Conservation (phyloP, 2,888 invertebrate species). For the Dynastes tityus region DNA sequence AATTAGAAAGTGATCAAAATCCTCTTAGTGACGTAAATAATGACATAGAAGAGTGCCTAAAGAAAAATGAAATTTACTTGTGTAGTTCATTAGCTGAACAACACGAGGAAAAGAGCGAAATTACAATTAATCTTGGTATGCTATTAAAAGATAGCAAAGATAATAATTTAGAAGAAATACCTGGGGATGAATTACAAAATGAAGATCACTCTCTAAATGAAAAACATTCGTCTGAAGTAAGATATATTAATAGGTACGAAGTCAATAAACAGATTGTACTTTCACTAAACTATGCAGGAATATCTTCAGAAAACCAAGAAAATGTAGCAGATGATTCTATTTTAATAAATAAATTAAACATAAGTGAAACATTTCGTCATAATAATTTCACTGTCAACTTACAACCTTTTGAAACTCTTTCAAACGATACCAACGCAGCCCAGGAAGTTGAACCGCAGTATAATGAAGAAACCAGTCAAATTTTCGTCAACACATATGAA, state of each 20-base stretch:
- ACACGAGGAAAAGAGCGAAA: conserved; percentile 17
- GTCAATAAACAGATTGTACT: conserved; percentile 30
- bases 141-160: background rate
- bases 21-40: background rate
- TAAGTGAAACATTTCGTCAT: conserved; percentile 1
- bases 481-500: conserved; percentile 22
- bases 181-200: background rate
- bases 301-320: background rate
- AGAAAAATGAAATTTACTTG: background rate
- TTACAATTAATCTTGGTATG: conserved; percentile 6
- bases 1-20: conserved; percentile 7
- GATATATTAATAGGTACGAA: conserved; percentile 26
- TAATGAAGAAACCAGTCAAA: background rate
- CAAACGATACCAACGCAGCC: background rate
- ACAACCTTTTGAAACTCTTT: background rate
- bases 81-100: background rate
- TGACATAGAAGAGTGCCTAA: conserved; percentile 15
- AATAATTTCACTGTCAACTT: background rate
- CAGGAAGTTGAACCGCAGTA: background rate
- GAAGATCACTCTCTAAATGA: background rate
- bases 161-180: background rate
- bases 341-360: conserved; percentile 9
- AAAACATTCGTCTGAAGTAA: background rate
- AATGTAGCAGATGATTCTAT: background rate
- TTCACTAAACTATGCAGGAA: conserved; percentile 4